These are phyloP conservation scores for Hyposoter dolosus DNA, from an alignment of 2,888 invertebrate genomes.

Conservation along the genomic window DNA sequence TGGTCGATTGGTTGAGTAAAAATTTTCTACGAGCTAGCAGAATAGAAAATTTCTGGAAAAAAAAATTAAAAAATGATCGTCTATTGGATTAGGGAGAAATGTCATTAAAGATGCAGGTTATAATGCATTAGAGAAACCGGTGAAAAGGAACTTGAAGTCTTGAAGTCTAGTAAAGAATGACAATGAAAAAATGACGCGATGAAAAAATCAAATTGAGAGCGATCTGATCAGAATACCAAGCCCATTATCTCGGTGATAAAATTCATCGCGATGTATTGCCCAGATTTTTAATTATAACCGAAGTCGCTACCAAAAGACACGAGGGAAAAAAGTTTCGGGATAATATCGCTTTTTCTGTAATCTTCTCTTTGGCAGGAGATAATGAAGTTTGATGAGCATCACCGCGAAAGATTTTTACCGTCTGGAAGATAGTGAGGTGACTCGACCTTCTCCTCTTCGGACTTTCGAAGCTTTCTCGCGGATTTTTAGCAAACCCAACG, in stretches of 20 bases:
- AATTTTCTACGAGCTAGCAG: too few species aligned
- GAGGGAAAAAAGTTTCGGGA: not conserved
- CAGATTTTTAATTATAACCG: slow-evolving; percentile 6
- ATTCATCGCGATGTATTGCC: not conserved
- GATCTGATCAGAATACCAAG: not conserved
- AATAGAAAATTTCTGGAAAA: too few species aligned
- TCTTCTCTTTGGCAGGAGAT: slow-evolving; percentile 6
- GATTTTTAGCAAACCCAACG: slow-evolving; percentile 34
- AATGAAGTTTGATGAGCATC: slow-evolving; percentile 49
- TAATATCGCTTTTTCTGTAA: slow-evolving; percentile 9
- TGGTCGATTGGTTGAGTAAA: too few species aligned
- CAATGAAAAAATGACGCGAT: not conserved
- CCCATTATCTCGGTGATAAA: not conserved
- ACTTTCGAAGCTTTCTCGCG: slow-evolving; percentile 36
- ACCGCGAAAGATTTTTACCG: slow-evolving; percentile 35
- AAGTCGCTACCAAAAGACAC: not conserved
- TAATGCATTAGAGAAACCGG: too few species aligned
- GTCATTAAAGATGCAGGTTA: too few species aligned
- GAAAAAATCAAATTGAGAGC: not conserved
- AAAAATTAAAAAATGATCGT: too few species aligned
- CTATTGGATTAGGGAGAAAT: too few species aligned
- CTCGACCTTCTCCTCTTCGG: slow-evolving; percentile 15
- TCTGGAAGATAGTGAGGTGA: slow-evolving; percentile 18
- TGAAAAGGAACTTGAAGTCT: too few species aligned
- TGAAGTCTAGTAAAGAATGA: too few species aligned